Conservation (phyloP, 2,113 vertebrate species). For the Peromyscus polionotus region DNA sequence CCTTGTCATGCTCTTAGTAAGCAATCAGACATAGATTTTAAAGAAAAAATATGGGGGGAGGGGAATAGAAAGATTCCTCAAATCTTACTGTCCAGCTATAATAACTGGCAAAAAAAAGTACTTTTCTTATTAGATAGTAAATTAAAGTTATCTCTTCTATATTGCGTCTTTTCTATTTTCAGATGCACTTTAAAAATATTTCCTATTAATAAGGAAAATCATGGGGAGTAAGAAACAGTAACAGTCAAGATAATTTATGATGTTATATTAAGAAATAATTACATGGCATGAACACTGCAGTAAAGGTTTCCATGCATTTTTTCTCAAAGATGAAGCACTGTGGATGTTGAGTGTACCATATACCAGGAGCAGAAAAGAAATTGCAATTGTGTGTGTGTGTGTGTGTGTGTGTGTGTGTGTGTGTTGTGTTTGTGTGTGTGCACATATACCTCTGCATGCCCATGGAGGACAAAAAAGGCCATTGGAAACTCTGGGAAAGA, state of each 20-base stretch:
- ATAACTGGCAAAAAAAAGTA: neutral
- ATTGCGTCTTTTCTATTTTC: neutral
- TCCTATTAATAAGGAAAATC: neutral
- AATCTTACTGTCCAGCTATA: slow-evolving; percentile 9
- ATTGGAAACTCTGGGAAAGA: neutral
- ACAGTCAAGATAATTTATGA: neutral
- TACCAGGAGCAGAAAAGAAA: neutral
- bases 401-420: too few species aligned
- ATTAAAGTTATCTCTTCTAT: neutral
- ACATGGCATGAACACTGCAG: neutral
- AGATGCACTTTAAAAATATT: neutral
- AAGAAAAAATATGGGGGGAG: neutral
- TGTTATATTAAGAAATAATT: neutral
- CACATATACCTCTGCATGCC: neutral
- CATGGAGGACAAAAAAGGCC: neutral
- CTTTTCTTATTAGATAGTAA: neutral
- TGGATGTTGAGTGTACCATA: neutral
- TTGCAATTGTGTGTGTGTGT: neutral
- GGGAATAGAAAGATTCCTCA: neutral
- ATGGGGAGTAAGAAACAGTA: neutral
- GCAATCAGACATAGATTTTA: slow-evolving; percentile 6
- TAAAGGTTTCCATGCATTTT: neutral
- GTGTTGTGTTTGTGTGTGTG: too few species aligned
- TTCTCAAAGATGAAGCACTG: neutral
- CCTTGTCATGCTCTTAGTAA: neutral